Percentiles rank a stretch among this genome's conserved stretches.
Evolutionary conservation across 2,888 invertebrate species (phyloP).

Genomic region (Podabrus alpinus): DNA sequence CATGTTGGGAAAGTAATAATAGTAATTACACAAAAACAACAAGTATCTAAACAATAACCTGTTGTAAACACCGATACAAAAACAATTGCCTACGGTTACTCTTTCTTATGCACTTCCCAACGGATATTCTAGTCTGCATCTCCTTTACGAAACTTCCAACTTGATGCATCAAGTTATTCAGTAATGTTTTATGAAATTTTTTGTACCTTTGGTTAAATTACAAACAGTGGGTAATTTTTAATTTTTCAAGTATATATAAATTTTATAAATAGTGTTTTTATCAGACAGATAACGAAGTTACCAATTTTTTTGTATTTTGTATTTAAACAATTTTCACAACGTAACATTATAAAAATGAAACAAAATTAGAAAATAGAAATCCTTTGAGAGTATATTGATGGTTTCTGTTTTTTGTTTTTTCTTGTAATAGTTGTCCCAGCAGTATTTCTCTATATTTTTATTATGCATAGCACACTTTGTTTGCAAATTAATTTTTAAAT

Average conservation of each 20-base stretch:
- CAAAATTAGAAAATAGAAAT: neutral
- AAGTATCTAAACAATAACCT: neutral
- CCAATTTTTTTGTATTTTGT: neutral
- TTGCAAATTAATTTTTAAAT: neutral
- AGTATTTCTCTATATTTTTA: neutral
- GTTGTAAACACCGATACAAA: slow-evolving; percentile 2
- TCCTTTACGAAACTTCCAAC: neutral
- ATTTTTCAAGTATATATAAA: neutral
- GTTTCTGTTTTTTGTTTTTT: neutral
- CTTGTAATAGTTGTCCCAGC: neutral
- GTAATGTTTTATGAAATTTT: neutral
- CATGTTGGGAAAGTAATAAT: neutral
- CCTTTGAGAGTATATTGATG: neutral
- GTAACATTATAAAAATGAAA: neutral
- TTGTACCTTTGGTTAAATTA: neutral
- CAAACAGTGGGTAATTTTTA: neutral
- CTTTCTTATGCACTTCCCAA: neutral
- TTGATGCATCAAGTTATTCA: neutral
- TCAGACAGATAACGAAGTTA: neutral
- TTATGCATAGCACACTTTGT: neutral
- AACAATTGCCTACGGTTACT: slow-evolving; percentile 2
- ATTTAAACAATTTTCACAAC: neutral
- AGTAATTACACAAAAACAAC: neutral
- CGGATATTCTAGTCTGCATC: neutral
- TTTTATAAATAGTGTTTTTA: neutral